Evolutionary conservation across 2,113 vertebrate species (phyloP), one percentile per base, ranked within the genome.

Genomic region (Vulpes lagopus): DNA sequence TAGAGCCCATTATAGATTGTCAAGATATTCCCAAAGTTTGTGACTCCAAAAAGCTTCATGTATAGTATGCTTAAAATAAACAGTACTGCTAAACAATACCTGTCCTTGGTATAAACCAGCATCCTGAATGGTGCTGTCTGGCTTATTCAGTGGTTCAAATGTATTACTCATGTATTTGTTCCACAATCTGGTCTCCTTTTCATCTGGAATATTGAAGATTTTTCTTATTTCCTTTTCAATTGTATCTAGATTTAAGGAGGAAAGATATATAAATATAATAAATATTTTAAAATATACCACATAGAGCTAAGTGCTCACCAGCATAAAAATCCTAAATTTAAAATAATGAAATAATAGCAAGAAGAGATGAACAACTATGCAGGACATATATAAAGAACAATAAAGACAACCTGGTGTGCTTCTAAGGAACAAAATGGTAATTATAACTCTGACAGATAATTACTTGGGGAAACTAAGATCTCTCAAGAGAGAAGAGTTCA

Each of bases 101-200:
- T 99, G 99, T 98, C 99, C 99, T 98, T 99, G 99, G 98, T 99
- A 99, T 97, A 99, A 99, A 83, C 99, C 99, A 82, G 99, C 99
- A 91, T 99, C 99, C 96, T 99, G 99, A 97, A 99, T 99, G 96
- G 99, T 99, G 99, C 99, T 99, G 98, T 99, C 99, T 15, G 99
- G 99, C 97, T 99, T 99, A 99, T 99, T 99, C 97, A 99, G 98
- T 88, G 99, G 99, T 98, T 99, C 99, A 97, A 99, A 99, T 91
- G 99, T 99, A 98, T 99, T 99, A 99, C 99, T 99, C 99, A 99
- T 99, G 98, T 99, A 99, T 98, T 99, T 99, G 98, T 99, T 99
- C 99, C 99, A 99, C 98, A 99, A 98, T 98, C 99, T 99, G 97
- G 99, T 99, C 98, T 99, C 99, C 98, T 99, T 99, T 98, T 99